Percentiles rank a stretch among this genome's conserved stretches.
Conservation (phyloP, 2,888 invertebrate species). For the Sepiola atlantica region DNA sequence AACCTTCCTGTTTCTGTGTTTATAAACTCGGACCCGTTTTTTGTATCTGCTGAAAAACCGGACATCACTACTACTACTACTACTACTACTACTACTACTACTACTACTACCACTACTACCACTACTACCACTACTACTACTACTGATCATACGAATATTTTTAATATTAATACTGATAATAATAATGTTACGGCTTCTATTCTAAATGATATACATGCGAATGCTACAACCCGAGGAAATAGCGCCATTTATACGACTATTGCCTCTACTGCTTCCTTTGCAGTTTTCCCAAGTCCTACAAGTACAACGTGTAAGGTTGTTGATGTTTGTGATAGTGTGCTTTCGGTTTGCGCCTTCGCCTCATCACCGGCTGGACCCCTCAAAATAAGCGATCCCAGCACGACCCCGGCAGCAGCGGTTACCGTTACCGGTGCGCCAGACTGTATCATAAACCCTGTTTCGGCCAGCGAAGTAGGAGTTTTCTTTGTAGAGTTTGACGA, state of each 20-base stretch:
- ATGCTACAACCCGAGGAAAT: neutral
- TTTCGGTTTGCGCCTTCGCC: neutral
- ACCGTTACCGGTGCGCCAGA: neutral
- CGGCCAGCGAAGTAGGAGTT: neutral
- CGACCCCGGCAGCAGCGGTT: neutral
- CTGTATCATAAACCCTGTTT: neutral
- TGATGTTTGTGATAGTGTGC: neutral
- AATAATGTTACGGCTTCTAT: neutral
- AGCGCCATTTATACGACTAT: neutral
- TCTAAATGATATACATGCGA: neutral
- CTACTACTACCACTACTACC: neutral
- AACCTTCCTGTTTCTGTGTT: neutral
- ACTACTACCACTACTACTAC: neutral
- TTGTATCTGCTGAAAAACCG: neutral
- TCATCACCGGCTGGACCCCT: neutral
- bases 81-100: neutral
- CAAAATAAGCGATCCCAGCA: neutral
- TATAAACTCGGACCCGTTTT: neutral
- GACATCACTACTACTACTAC: constrained; percentile 1
- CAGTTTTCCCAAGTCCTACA: neutral
- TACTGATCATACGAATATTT: neutral
- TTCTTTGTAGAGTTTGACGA: neutral
- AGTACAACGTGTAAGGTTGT: neutral
- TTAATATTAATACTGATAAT: neutral
- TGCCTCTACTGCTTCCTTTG: neutral